phyloP scores from a whole-genome alignment of 2,888 invertebrate genomes.

The Ophion obscuratus region DNA sequence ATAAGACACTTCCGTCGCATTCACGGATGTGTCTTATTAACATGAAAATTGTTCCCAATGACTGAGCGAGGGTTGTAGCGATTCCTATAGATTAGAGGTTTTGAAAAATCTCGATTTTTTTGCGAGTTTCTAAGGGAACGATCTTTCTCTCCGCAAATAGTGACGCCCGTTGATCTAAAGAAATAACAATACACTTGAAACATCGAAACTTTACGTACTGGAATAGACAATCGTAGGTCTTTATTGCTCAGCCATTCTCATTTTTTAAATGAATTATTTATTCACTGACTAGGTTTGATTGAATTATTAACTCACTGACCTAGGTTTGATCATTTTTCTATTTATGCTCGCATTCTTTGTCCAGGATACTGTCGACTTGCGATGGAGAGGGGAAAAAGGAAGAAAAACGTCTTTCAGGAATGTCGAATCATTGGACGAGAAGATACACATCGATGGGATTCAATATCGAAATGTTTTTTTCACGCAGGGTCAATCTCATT shows the following conservation, averaged over 20 bases:
- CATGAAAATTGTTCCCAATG: slow-evolving; percentile 63
- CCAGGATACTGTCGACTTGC: not conserved
- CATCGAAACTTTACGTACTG: no score
- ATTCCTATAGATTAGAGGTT: not conserved
- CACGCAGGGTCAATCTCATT: slow-evolving; percentile 64
- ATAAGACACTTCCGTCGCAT: slow-evolving; percentile 14
- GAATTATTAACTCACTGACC: not conserved
- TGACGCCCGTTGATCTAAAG: not conserved
- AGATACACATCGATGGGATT: slow-evolving; percentile 75
- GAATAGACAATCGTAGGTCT: not conserved
- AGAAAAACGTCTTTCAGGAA: slow-evolving; percentile 60
- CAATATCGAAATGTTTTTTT: slow-evolving; percentile 77
- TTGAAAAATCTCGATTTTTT: not conserved
- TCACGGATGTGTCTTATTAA: slow-evolving; percentile 69
- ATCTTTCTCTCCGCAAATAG: not conserved
- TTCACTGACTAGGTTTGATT: no score
- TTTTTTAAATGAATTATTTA: not conserved
- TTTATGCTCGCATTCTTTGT: not conserved
- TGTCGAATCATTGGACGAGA: slow-evolving; percentile 45
- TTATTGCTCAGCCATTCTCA: no score
- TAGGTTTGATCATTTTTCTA: not conserved
- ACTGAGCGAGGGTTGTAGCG: not conserved
- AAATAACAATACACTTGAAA: no score
- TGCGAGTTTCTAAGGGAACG: not conserved
- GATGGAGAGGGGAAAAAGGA: slow-evolving; percentile 11